Base-by-base conservation (phyloP, 2,797 vertebrate genomes). In the Lycodopsis pacificus region DNA sequence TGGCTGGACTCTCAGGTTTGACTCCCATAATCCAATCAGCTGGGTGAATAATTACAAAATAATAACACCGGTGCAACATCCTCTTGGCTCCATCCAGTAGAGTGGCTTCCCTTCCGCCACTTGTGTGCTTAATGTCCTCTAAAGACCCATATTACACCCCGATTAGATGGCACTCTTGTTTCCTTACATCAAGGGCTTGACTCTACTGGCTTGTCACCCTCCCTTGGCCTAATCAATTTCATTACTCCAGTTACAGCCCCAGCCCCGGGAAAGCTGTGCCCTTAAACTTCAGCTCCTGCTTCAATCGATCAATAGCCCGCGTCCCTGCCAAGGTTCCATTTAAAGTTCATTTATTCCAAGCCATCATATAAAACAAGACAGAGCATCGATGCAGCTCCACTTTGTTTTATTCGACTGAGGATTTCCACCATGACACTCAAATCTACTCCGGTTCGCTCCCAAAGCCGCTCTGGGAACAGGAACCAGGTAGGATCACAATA, bases 131-230 rank as follows among this genome's bases (percentile, higher is more conserved):
- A 95, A 96, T 96, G 95, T 95, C 95, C 94, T 96, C 95, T 96
- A 95, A 96, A 96, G 95, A 96, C 95, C 95, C 93, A 95, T 94
- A 95, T 96, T 96, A 96, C 94, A 95, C 95, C 94, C 95, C 95
- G 95, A 96, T 96, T 96, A 96, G 95, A 95, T 95, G 95, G 92
- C 95, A 96, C 96, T 96, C 95, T 95, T 96, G 95, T 96, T 96
- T 96, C 95, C 96, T 95, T 96, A 96, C 96, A 96, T 96, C 95
- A 95, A 96, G 96, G 95, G 94, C 95, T 95, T 95, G 96, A 96
- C 96, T 96, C 95, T 92, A 91, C 95, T 95, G 94, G 94, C 95
- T 96, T 96, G 96, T 96, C 96, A 96, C 96, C 94, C 95, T 95
- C 92, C 93, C 94, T 85, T 83, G 93, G 94, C 92, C 95, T 95